phyloP scores from a whole-genome alignment of 2,113 vertebrate species.

The Cnemophilus loriae region DNA sequence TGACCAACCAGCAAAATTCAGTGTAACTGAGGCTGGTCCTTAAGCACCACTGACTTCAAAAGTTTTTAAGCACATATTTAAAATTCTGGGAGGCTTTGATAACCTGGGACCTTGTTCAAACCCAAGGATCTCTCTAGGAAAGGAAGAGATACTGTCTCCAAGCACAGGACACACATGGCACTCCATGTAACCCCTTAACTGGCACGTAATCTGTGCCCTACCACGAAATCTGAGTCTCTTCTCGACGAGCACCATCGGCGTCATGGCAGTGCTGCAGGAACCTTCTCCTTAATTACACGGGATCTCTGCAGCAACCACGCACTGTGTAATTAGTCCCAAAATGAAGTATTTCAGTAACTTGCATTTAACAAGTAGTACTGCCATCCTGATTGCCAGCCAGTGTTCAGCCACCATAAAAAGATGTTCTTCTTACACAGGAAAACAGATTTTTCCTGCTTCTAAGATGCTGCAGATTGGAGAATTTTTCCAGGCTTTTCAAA shows the following conservation, averaged over 20 bases:
- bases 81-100: not conserved
- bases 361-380: not conserved
- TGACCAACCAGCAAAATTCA: not conserved
- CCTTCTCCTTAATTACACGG: not conserved
- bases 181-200: not conserved
- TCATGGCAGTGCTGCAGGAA: not conserved
- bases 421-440: not conserved
- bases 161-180: not conserved
- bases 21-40: not conserved
- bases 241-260: not conserved
- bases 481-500: not conserved
- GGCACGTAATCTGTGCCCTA: not conserved
- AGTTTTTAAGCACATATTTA: not conserved
- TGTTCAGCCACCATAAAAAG: not conserved
- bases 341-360: constrained; percentile 1
- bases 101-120: not conserved
- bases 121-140: not conserved
- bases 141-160: not conserved
- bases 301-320: not conserved
- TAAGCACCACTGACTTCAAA: not conserved
- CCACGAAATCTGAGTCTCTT: not conserved
- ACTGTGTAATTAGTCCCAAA: constrained; percentile 4
- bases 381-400: not conserved
- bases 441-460: not conserved
- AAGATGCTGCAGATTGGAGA: not conserved